phyloP scores from a whole-genome alignment of 2,888 invertebrate genomes.

The Notodonta ziczac region DNA sequence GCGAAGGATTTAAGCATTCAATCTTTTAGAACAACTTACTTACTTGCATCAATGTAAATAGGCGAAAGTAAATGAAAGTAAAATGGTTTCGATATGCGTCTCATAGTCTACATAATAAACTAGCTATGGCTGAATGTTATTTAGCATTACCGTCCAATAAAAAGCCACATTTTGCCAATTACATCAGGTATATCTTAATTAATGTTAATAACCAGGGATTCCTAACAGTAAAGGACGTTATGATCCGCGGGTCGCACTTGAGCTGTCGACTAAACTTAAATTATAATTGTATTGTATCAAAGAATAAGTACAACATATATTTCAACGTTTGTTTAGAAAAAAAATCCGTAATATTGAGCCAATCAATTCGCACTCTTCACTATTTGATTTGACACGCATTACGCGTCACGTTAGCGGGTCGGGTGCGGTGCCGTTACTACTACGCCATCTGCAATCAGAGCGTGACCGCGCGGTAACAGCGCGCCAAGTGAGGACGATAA shows the following conservation, averaged over 20 bases:
- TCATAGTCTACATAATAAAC: neutral
- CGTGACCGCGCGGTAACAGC: constrained; percentile 15
- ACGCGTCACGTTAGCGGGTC: constrained; percentile 7
- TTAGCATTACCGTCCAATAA: neutral
- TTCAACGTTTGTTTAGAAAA: neutral
- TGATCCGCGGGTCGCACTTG: no score
- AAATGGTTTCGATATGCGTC: neutral
- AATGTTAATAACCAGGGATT: no score
- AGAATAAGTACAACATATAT: no score
- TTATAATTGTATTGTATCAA: no score
- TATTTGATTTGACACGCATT: constrained; percentile 3
- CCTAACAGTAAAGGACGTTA: no score
- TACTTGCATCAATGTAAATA: neutral
- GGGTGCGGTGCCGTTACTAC: constrained; percentile 14
- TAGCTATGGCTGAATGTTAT: neutral
- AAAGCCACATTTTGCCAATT: neutral
- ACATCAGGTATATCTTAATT: no score
- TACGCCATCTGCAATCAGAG: constrained; percentile 25
- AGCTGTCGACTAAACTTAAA: no score
- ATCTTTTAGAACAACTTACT: no score
- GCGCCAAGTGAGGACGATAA: constrained; percentile 5
- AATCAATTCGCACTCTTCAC: neutral
- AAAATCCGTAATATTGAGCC: neutral
- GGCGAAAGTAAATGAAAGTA: constrained; percentile 6
- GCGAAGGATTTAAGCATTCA: no score